Percentiles rank a stretch among this genome's conserved stretches.
Conservation (phyloP, 2,888 invertebrate species). For the Acanthococcus lagerstroemiae region DNA sequence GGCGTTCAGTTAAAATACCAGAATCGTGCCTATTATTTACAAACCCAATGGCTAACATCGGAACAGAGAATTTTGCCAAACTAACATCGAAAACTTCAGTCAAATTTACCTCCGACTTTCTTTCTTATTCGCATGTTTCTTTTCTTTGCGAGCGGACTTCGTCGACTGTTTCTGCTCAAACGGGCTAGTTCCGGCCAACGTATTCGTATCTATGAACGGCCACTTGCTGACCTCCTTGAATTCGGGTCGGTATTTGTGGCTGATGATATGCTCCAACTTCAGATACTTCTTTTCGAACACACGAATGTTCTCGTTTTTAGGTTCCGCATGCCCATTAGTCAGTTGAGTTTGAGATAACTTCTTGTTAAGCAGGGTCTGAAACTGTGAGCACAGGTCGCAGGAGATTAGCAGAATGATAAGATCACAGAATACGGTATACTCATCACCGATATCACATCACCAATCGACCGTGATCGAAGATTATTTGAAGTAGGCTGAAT, state of each 20-base stretch:
- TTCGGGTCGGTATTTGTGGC: slow-evolving; percentile 45
- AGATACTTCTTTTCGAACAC: slow-evolving; percentile 35
- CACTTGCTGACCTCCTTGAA: slow-evolving; percentile 54
- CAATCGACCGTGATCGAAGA: no score
- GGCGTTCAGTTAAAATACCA: no score
- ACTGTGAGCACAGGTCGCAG: no score
- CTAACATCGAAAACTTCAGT: no score
- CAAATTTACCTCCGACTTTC: slow-evolving; percentile 17
- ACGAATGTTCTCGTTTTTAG: slow-evolving; percentile 26
- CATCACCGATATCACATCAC: background rate
- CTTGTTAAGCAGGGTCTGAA: slow-evolving; percentile 18
- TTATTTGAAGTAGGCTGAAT: no score
- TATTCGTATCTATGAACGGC: slow-evolving; percentile 49
- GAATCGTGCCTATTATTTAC: no score
- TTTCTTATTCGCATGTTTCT: slow-evolving; percentile 19
- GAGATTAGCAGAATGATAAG: no score
- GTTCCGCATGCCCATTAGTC: background rate
- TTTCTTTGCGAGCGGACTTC: slow-evolving; percentile 8
- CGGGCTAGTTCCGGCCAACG: slow-evolving; percentile 43
- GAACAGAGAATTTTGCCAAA: background rate
- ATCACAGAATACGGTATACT: no score
- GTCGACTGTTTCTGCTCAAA: slow-evolving; percentile 39
- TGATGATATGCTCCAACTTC: slow-evolving; percentile 35
- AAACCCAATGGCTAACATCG: no score
- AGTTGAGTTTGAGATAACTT: slow-evolving; percentile 18